Percentiles rank a stretch among this genome's conserved stretches.
Conservation (phyloP, 2,888 invertebrate species). For the Carcina quercana region DNA sequence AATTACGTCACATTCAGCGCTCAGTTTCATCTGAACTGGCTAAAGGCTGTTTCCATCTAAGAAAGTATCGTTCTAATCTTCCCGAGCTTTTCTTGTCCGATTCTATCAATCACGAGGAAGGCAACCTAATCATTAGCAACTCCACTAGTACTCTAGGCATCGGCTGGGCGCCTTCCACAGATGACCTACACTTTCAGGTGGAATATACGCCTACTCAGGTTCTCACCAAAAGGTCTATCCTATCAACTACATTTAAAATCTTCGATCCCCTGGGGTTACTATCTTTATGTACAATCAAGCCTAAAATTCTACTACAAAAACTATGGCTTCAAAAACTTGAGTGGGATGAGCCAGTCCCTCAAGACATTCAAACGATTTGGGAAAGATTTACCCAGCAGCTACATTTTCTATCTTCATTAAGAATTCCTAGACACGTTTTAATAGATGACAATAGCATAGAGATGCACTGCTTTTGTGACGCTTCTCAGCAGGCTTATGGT, state of each 20-base stretch:
- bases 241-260: conserved; percentile 10
- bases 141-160: conserved; percentile 9
- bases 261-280: conserved; percentile 12
- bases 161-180: conserved; percentile 8
- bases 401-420: not conserved
- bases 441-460: conserved; percentile 1
- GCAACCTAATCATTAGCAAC: conserved; percentile 1
- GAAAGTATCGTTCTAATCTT: conserved; percentile 9
- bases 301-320: conserved; percentile 11
- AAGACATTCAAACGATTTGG: conserved; percentile 1
- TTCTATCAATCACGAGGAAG: not conserved
- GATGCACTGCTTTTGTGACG: conserved; percentile 7
- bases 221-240: conserved; percentile 11
- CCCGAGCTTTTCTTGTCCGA: not conserved
- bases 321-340: conserved; percentile 5
- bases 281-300: conserved; percentile 9
- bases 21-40: not conserved
- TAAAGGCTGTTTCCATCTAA: conserved; percentile 7
- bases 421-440: conserved; percentile 3
- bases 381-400: not conserved
- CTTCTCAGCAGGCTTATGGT: conserved; percentile 3
- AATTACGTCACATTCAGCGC: conserved; percentile 4
- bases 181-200: conserved; percentile 7
- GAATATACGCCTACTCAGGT: not conserved
- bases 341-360: conserved; percentile 11